phyloP scores from a whole-genome alignment of 2,888 invertebrate genomes.

The Alitta virens region DNA sequence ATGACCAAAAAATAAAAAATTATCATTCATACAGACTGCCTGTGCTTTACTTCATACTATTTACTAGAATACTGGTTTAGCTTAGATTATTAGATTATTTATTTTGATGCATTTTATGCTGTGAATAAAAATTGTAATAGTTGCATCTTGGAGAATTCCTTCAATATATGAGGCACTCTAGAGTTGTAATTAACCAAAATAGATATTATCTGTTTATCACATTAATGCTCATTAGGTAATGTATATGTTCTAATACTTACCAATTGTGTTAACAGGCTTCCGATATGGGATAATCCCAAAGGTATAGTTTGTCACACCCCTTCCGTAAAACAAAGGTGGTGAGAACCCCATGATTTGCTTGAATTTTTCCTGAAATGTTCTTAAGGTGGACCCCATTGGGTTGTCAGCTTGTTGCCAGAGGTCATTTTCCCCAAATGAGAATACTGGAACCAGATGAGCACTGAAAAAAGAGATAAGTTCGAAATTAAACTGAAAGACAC shows the following conservation, averaged over 20 bases:
- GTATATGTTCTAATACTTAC: slow-evolving; percentile 68
- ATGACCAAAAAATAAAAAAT: too few relatives aligned
- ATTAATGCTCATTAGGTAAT: background rate
- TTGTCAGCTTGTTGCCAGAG: slow-evolving; percentile 73
- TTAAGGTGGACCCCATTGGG: slow-evolving; percentile 66
- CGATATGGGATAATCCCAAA: slow-evolving; percentile 83
- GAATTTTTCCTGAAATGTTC: slow-evolving; percentile 35
- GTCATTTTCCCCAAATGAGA: slow-evolving; percentile 86
- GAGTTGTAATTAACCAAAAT: background rate
- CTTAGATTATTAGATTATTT: background rate
- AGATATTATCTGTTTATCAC: background rate
- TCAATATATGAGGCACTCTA: too few relatives aligned
- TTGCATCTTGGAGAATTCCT: too few relatives aligned
- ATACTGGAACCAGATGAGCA: slow-evolving; percentile 77
- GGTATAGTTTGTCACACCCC: slow-evolving; percentile 89
- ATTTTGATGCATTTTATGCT: too few relatives aligned
- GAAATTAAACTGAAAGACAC: slow-evolving; percentile 67
- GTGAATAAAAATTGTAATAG: too few relatives aligned
- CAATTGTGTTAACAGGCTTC: slow-evolving; percentile 78
- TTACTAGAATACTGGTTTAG: too few relatives aligned
- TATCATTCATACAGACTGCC: too few relatives aligned
- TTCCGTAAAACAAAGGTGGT: slow-evolving; percentile 58
- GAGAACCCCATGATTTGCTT: slow-evolving; percentile 45
- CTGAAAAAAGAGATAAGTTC: slow-evolving; percentile 46
- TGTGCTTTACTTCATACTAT: too few relatives aligned